Evolutionary conservation across 2,797 vertebrate species (phyloP), one percentile per base, ranked within the genome.

Genomic region (Enteromius viviparus): DNA sequence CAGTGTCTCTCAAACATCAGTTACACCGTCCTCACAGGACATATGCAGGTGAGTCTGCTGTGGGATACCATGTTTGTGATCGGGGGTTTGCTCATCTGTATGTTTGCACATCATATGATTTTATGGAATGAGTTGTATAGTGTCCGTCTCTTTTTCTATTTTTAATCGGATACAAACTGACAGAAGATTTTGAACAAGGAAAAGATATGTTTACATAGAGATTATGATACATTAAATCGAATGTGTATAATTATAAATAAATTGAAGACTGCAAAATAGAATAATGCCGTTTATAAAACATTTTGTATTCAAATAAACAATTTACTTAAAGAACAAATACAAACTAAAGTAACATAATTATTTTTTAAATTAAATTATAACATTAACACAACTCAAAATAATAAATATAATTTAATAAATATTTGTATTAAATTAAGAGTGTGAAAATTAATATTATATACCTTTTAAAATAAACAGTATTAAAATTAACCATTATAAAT

Each of bases 1-100:
- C 84, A 95, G 94, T 81, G 92, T 94, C 6, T 96, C 97, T 29
- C 95, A 93, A 81, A 90, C 95, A 65, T 97, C 97, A 1, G 94
- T 96, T 88, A 95, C 95, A 74, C 95, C 96, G 21, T 98, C 97
- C 74, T 94, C 96, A 94, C 97, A 98, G 94, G 97, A 99, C 92
- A 96, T 96, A 89, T 97, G 97, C 96, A 97, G 98, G 98, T 99
- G 93, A 84, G 95, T 91, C 78, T 55, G 23, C 32, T 4, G 71
- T 77, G 82, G 26, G 85, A 29, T 49, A 29, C 60, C 34, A 47
- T 34, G 32, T 6, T 40, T 45, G 55, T 32, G 71, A 51, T 58
- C 11, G 69, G 2, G 5, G 17, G 51, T 81, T 76, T 58, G 34
- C 23, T 81, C 66, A 71, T 32, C 15, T 75, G 45, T 47, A 75